Conservation (phyloP, 1,140 invertebrate species). For the Phocides pigmalion region DNA sequence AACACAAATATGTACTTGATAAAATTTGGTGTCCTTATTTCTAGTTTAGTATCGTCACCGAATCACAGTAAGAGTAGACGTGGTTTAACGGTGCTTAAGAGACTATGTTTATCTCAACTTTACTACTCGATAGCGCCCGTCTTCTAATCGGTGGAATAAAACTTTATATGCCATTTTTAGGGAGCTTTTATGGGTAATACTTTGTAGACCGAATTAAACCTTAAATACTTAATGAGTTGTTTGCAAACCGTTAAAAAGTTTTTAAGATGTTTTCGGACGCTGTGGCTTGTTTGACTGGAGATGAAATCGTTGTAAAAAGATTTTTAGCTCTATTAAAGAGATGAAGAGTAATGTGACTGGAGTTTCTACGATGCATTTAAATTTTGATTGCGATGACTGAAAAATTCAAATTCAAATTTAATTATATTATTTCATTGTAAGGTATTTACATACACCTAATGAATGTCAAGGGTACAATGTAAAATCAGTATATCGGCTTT, state of each 20-base stretch:
- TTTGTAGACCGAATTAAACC: conserved; percentile 72
- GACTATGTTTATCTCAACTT: conserved; percentile 70
- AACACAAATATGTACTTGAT: no score
- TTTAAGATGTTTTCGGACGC: conserved; percentile 62
- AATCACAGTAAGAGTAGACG: conserved; percentile 25
- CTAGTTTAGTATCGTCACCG: no score
- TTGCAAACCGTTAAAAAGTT: conserved; percentile 68
- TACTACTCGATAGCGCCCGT: conserved; percentile 64
- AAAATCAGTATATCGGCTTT: no score
- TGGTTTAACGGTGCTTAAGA: conserved; percentile 50
- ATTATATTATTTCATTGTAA: no score
- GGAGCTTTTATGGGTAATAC: conserved; percentile 70
- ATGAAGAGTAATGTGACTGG: no score
- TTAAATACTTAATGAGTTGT: conserved; percentile 80
- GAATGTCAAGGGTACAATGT: no score
- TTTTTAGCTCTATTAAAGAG: not conserved
- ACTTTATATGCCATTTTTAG: conserved; percentile 76
- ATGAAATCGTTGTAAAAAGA: conserved; percentile 12
- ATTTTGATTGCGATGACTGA: no score
- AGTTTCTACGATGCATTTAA: no score
- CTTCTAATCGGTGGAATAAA: conserved; percentile 77
- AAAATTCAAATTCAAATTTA: no score
- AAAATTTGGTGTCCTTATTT: no score
- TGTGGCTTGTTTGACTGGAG: conserved; percentile 11
- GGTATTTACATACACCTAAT: no score